phyloP scores from a whole-genome alignment of 1,140 invertebrate genomes.

The Steinernema feltiae region DNA sequence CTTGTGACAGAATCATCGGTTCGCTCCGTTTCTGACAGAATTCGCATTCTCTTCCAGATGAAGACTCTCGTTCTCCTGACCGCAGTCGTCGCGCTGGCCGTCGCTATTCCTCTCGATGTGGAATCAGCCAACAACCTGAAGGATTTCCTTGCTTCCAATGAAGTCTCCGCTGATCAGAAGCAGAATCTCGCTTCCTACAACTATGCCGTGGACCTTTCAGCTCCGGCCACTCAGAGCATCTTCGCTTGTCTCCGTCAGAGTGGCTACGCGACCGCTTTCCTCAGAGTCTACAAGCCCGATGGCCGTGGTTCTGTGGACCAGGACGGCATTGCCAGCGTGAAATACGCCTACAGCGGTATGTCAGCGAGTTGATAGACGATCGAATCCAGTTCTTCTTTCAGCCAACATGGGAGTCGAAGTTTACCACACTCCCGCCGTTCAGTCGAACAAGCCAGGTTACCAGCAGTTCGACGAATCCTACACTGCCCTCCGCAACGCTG shows the following conservation, averaged over 20 bases:
- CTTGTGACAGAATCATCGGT: neutral
- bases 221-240: neutral
- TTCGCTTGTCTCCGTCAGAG: constrained; percentile 9
- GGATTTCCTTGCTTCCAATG: neutral
- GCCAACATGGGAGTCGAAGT: constrained; percentile 19
- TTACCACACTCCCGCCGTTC: constrained; percentile 18
- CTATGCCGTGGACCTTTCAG: neutral
- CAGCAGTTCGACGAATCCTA: constrained; percentile 24
- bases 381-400: constrained; percentile 18
- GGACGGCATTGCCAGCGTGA: constrained; percentile 9
- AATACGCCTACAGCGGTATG: constrained; percentile 17
- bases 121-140: neutral
- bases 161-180: neutral
- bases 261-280: constrained; percentile 18
- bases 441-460: constrained; percentile 21
- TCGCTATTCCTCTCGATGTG: neutral
- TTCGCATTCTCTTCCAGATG: neutral
- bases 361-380: too few species aligned
- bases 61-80: neutral
- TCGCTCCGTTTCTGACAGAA: too few species aligned
- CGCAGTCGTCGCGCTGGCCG: neutral
- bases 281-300: constrained; percentile 24
- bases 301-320: constrained; percentile 19
- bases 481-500: constrained; percentile 18
- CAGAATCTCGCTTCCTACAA: neutral